Evolutionary conservation across 2,113 vertebrate species (phyloP), one percentile per base, ranked within the genome.

Genomic region (pig (Sus scrofa)): DNA sequence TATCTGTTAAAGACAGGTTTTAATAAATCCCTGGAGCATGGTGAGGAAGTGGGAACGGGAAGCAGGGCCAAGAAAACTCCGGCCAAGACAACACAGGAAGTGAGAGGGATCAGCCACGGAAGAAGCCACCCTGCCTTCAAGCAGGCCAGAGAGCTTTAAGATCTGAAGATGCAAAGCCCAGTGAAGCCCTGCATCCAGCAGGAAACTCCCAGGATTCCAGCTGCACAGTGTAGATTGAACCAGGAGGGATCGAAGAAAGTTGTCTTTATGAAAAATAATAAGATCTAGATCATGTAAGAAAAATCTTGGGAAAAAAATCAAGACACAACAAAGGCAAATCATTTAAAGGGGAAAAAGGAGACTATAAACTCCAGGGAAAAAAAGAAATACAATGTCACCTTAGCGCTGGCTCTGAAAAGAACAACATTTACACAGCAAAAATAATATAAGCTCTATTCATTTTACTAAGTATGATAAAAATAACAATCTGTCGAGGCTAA

Each of bases 381-480:
- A 86, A 56, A 44, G 34, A 89, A 87, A 82, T 71, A 86, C 89
- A 89, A 92, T 22, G 14, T 32, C 79, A 73, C 73, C 54, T 83
- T 86, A 89, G 39, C 63, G 22, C 2, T 12, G n/a, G 39, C 56
- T 92, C 70, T 73, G 71, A 81, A 86, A 94, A 90, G 74, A 93
- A 73, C 34, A 77, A 19, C 88, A 54, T 68, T 89, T 56, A 56
- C 24, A 77, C 7, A 71, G 30, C 62, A 19, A 44, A 92, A 78
- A 90, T 52, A 83, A 95, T 22, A 19, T 39, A 77, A 95, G n/a
- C 27, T 70, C 44, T 78, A 77, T 60, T 63, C 34, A 83, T 70
- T 91, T 92, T 91, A 79, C 52, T 58, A 96, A 82, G 37, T 12
- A 86, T 2, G 79, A 32, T 26, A 62, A 95, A 87, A 63, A 50